Evolutionary conservation across 2,888 invertebrate species (phyloP), one percentile per base, ranked within the genome.

Genomic region (Zaprionus obscuricornis): DNA sequence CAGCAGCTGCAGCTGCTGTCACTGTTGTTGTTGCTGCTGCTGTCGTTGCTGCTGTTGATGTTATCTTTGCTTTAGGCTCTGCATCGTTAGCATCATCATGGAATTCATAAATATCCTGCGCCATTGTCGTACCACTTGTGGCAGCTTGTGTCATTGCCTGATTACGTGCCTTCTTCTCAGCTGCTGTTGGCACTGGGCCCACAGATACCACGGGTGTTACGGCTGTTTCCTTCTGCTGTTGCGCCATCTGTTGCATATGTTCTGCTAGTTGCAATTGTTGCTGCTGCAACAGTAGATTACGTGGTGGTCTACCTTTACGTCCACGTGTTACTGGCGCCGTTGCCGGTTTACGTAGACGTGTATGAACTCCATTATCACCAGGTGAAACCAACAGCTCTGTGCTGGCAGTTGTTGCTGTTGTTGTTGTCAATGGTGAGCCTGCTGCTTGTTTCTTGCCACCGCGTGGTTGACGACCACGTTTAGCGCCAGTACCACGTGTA

Each of bases 61-160:
- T 26, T 18, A 49, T 13, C 39, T 78, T 85, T 0, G 56, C 54
- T 36, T 90, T 89, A 11, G 91, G 92, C 85, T 96, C 95, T 0
- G 73, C 29, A 85, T 97, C 97, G 29, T 95, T 95, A 3, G 96
- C 95, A 88, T 97, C 97, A 86, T 97, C 97, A 73, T 95, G 94
- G 88, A 97, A 97, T 88, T 97, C 97, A 87, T 97, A 97, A 2
- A 97, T 93, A 86, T 97, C 97, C 6, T 95, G 93, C n/a, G n/a
- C n/a, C n/a, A n/a, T n/a, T n/a, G n/a, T n/a, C n/a, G n/a, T 62
- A 10, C 51, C 66, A 14, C 51, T 57, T n/a, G n/a, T n/a, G n/a
- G n/a, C n/a, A 1, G n/a, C n/a, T n/a, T n/a, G n/a, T n/a, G n/a
- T n/a, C n/a, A n/a, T n/a, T n/a, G n/a, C n/a, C 43, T 81, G 82